phyloP scores from a whole-genome alignment of 2,113 vertebrate genomes.

The Forbesichthys agassizii region DNA sequence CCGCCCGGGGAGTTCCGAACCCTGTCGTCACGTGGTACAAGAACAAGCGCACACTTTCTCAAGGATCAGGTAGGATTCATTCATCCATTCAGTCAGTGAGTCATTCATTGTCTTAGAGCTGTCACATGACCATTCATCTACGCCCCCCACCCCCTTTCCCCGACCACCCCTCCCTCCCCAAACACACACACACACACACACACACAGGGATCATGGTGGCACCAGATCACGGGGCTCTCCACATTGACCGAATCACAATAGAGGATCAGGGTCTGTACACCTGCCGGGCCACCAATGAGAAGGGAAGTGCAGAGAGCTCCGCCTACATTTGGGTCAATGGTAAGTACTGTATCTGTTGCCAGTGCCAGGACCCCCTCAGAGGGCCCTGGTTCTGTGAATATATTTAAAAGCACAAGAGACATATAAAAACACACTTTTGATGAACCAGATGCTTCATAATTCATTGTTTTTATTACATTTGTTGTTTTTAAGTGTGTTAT shows the following conservation, averaged over 20 bases:
- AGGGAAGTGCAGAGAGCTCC: constrained; percentile 84
- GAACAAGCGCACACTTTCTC: constrained; percentile 81
- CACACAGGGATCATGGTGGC: constrained; percentile 85
- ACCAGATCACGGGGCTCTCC: constrained; percentile 81
- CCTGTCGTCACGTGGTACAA: constrained; percentile 92
- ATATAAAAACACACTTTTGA: too few relatives aligned
- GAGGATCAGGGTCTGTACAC: constrained; percentile 91
- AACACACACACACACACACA: not conserved
- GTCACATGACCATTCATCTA: not conserved
- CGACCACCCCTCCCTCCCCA: not conserved
- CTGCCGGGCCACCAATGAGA: constrained; percentile 87
- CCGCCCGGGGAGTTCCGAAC: constrained; percentile 80
- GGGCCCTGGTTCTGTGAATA: not conserved
- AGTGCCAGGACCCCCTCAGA: too few relatives aligned
- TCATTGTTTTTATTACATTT: too few relatives aligned
- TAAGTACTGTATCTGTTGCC: constrained; percentile 58
- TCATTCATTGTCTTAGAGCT: not conserved
- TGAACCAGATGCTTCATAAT: too few relatives aligned
- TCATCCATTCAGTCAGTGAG: not conserved
- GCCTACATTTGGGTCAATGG: constrained; percentile 88
- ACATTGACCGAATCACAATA: constrained; percentile 88
- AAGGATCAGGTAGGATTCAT: constrained; percentile 84
- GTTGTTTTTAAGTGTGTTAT: too few relatives aligned
- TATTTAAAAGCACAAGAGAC: not conserved
- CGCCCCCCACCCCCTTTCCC: too few relatives aligned